Percentiles rank a stretch among this genome's conserved stretches.
Evolutionary conservation across 2,797 vertebrate species (phyloP).

Genomic region (Pelodytes ibericus): DNA sequence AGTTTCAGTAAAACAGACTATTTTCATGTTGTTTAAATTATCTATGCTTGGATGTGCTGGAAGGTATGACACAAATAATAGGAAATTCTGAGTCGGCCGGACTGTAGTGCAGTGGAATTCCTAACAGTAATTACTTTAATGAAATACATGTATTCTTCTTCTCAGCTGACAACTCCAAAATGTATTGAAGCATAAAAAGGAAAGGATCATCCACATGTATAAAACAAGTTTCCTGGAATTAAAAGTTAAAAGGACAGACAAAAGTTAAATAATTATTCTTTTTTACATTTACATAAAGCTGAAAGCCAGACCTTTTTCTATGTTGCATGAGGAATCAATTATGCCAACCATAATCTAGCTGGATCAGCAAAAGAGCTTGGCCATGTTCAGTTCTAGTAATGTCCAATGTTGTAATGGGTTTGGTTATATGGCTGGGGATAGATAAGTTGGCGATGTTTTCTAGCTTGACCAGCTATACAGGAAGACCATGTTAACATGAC

Average conservation of each 20-base stretch:
- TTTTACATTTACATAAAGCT: not conserved
- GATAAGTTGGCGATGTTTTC: no score
- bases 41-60: conserved; percentile 14
- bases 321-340: no score
- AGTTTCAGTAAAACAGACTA: not conserved
- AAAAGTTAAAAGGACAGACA: not conserved
- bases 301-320: not conserved
- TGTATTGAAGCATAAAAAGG: not conserved
- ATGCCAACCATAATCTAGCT: no score
- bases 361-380: no score
- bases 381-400: no score
- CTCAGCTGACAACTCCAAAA: conserved; percentile 3
- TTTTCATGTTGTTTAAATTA: conserved; percentile 28
- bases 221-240: not conserved
- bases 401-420: no score
- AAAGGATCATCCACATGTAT: not conserved
- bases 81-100: conserved; percentile 22
- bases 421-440: no score
- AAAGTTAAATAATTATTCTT: not conserved
- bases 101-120: conserved; percentile 25
- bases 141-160: conserved; percentile 24
- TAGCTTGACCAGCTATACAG: no score
- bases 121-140: conserved; percentile 17
- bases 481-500: no score
- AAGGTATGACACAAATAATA: conserved; percentile 31